phyloP scores from a whole-genome alignment of 1,140 invertebrate species.

The Drosophila quadrilineata region DNA sequence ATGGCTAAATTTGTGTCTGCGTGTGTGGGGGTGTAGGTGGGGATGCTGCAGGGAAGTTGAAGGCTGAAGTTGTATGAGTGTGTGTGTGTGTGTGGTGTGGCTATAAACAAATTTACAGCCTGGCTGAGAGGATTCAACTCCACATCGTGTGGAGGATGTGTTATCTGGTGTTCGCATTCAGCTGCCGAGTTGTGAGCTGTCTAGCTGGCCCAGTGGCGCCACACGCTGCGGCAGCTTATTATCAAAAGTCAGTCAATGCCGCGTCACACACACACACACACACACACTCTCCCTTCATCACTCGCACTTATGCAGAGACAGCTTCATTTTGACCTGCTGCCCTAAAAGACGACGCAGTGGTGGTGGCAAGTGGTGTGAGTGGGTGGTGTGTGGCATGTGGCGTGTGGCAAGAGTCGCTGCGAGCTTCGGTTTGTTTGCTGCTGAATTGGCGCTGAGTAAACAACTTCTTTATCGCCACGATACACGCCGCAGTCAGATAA shows the following conservation, averaged over 20 bases:
- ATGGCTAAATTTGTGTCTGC: background rate
- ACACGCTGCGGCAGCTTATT: constrained; percentile 29
- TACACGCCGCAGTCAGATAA: constrained; percentile 70
- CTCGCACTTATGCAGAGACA: constrained; percentile 35
- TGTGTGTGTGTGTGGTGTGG: background rate
- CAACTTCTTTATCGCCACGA: constrained; percentile 78
- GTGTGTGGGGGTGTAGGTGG: background rate
- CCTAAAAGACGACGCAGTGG: constrained; percentile 42
- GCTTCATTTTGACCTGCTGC: constrained; percentile 75
- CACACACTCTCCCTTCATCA: background rate
- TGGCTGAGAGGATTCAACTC: background rate
- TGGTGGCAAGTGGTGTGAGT: constrained; percentile 14
- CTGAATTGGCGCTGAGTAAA: constrained; percentile 74
- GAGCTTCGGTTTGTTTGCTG: constrained; percentile 39
- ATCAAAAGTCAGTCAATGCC: constrained; percentile 71
- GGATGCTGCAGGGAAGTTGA: background rate
- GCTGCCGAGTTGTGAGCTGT: constrained; percentile 48
- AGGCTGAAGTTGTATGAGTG: no score
- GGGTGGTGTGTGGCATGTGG: background rate
- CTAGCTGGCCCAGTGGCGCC: background rate
- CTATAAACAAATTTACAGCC: constrained; percentile 42
- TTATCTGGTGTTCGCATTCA: constrained; percentile 72
- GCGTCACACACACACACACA: constrained; percentile 32
- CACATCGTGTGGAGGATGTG: constrained; percentile 35
- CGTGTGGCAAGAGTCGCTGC: constrained; percentile 15